Evolutionary conservation across 1,140 invertebrate species (phyloP).

Genomic region (Diplogasteroides magnus): DNA sequence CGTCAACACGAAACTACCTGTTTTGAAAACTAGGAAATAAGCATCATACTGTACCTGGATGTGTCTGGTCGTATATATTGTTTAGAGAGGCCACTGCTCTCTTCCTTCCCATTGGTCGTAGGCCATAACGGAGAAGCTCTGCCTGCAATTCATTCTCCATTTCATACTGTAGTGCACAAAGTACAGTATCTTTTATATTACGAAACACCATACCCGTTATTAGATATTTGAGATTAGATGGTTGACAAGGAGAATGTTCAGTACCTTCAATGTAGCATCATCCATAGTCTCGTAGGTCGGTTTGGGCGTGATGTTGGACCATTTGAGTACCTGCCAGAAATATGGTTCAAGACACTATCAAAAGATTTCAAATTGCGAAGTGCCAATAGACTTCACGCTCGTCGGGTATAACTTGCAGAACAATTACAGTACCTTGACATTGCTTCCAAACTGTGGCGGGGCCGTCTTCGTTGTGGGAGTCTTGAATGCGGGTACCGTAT

Average conservation of each 20-base stretch:
- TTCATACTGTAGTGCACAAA: too few species aligned
- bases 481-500: background rate
- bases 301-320: constrained; percentile 27
- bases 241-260: too few species aligned
- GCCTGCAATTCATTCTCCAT: constrained; percentile 20
- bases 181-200: too few species aligned
- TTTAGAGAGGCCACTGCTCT: constrained; percentile 23
- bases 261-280: constrained; percentile 25
- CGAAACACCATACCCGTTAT: too few species aligned
- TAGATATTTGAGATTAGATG: too few species aligned
- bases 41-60: constrained; percentile 36
- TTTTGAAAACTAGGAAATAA: too few species aligned
- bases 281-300: constrained; percentile 21
- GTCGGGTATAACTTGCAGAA: background rate
- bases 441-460: background rate
- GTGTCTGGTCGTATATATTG: constrained; percentile 26
- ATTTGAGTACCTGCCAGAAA: constrained; percentile 10
- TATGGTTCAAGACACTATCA: background rate
- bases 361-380: background rate
- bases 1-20: too few species aligned
- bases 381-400: background rate
- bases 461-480: background rate
- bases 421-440: background rate
- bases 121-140: constrained; percentile 24
- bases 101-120: constrained; percentile 25